Conservation (phyloP, 1,140 invertebrate genomes). For the Drosophila lacteicornis region DNA sequence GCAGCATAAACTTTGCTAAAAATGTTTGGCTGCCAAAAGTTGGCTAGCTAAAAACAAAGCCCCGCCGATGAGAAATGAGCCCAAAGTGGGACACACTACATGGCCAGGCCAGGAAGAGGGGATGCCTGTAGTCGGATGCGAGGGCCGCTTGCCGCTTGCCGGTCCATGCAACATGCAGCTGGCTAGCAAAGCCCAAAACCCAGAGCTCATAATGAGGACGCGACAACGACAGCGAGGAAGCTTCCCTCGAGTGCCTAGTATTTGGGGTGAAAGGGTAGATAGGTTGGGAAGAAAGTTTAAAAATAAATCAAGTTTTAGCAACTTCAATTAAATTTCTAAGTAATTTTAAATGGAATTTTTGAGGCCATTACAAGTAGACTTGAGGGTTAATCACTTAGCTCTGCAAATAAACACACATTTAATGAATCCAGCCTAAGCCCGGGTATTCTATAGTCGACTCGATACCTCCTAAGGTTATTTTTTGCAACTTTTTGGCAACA, state of each 20-base stretch:
- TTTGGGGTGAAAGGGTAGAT: neutral
- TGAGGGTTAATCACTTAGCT: too few species aligned
- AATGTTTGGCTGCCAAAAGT: conserved; percentile 70
- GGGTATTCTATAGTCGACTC: neutral
- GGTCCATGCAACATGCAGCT: conserved; percentile 52
- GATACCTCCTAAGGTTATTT: neutral
- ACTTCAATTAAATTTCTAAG: too few species aligned
- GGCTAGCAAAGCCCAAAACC: conserved; percentile 33
- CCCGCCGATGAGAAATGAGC: conserved; percentile 69
- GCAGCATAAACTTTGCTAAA: conserved; percentile 65
- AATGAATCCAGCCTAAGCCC: too few species aligned
- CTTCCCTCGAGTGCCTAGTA: neutral
- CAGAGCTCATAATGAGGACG: conserved; percentile 60
- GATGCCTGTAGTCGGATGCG: neutral
- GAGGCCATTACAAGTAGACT: too few species aligned
- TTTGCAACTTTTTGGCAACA: conserved; percentile 50
- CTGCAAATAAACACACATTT: too few species aligned
- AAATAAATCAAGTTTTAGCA: too few species aligned
- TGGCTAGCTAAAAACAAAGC: conserved; percentile 68
- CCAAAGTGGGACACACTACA: conserved; percentile 64
- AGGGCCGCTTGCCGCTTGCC: neutral
- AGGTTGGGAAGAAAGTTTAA: neutral
- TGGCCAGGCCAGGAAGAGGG: conserved; percentile 8
- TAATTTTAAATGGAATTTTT: too few species aligned
- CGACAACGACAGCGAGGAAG: conserved; percentile 46